Base-by-base conservation (phyloP, 2,888 invertebrate species). In the Notodonta ziczac region DNA sequence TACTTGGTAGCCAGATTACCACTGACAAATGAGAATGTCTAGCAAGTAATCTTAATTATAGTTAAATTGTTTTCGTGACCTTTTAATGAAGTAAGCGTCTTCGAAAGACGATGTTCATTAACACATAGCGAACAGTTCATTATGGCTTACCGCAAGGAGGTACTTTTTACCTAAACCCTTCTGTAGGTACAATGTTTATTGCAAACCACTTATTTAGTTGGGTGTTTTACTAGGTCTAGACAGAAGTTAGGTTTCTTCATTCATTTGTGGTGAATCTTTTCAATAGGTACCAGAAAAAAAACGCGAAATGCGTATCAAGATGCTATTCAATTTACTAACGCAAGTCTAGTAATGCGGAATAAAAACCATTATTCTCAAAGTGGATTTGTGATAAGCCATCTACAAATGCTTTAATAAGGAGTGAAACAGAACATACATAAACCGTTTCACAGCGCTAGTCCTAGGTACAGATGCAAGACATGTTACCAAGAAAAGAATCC, bases 401-500 rank as follows among this genome's bases (percentile, higher is more conserved):
- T 7, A 5, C 24, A 16, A 48, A n/a, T 24, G 1, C 24, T 24
- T 24, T 24, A 24, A 24, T 24, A 24, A 24, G 24, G 24, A 24
- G 2, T n/a, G 24, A 24, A 56, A 60, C n/a, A 60, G 55, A 16
- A 24, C 7, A 40, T 48, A 50, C 4, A 56, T 51, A 61, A 61
- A 60, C 54, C 14, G 55, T 55, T 53, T 44, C 10, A 56, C 63
- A 56, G 12, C 51, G 59, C 56, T 53, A 53, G 44, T 64, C 55
- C 63, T 57, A 54, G 54, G 68, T 63, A 68, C 66, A 70, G 63
- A 69, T 74, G 69, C 67, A 65, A 70, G 65, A 57, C 64, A 63
- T 70, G 67, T 71, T 64, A 65, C 71, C 65, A 63, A 66, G 66
- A 70, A 67, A 68, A 69, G 68, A 70, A 72, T 66, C 65, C 64